Conservation (phyloP, 2,113 vertebrate species). For the Ptilonorhynchus violaceus region DNA sequence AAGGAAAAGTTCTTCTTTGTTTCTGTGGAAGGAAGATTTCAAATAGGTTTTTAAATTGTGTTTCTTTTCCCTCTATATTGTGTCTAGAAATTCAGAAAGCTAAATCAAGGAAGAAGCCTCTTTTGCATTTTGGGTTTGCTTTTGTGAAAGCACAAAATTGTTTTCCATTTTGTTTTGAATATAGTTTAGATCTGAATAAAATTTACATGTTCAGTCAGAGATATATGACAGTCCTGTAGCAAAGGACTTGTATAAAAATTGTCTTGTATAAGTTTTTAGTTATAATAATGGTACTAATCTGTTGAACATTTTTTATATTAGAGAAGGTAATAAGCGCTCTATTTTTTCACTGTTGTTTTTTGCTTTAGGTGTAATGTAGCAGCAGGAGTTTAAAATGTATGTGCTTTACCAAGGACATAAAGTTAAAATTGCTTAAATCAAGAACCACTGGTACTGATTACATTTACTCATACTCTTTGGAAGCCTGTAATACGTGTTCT, state of each 20-base stretch:
- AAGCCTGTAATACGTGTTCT: not conserved
- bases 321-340: not conserved
- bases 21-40: not conserved
- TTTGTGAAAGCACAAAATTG: not conserved
- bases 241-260: not conserved
- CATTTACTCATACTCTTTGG: not conserved
- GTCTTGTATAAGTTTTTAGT: not conserved
- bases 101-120: not conserved
- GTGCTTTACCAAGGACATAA: not conserved
- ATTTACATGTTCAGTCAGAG: not conserved
- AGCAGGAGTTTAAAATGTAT: not conserved
- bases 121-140: not conserved
- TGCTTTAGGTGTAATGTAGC: not conserved
- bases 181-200: not conserved
- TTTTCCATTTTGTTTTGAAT: not conserved
- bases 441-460: not conserved
- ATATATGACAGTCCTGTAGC: not conserved
- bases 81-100: not conserved
- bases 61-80: not conserved
- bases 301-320: not conserved
- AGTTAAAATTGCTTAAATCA: not conserved
- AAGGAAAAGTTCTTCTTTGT: not conserved
- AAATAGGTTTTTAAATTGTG: not conserved
- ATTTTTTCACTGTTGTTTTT: not conserved
- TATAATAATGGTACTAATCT: not conserved